Conservation (phyloP, 92 coral and sea anemone species). For the Plumapathes pennacea region DNA sequence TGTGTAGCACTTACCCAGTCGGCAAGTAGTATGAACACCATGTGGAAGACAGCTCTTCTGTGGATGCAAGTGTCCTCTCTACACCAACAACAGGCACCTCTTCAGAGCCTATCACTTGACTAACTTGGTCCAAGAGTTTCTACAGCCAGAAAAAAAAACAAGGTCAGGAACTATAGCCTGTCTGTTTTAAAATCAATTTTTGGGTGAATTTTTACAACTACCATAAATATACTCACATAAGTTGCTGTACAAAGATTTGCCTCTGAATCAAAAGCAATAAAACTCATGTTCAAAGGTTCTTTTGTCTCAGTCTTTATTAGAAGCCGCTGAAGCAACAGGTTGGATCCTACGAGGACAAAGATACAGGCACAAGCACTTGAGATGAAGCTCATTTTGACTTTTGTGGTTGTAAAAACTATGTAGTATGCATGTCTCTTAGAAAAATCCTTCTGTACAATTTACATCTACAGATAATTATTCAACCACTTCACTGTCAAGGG, state of each 20-base stretch:
- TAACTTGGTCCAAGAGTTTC: constrained; percentile 71
- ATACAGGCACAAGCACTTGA: background rate
- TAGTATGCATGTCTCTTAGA: too few relatives aligned
- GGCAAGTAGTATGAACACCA: constrained; percentile 88
- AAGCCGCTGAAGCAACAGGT: constrained; percentile 73
- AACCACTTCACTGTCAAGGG: too few relatives aligned
- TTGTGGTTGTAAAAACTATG: too few relatives aligned
- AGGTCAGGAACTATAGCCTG: too few relatives aligned
- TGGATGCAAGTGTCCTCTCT: constrained; percentile 61
- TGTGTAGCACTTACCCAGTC: constrained; percentile 66
- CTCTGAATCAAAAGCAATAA: constrained; percentile 86
- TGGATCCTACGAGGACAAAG: constrained; percentile 52
- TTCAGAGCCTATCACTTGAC: constrained; percentile 41
- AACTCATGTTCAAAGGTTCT: constrained; percentile 67
- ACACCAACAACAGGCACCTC: constrained; percentile 56
- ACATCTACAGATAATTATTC: too few relatives aligned
- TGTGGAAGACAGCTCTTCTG: constrained; percentile 51
- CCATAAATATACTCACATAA: constrained; percentile 62
- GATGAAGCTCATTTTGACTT: too few relatives aligned
- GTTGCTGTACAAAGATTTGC: constrained; percentile 80
- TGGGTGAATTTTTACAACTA: too few relatives aligned
- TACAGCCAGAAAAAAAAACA: too few relatives aligned
- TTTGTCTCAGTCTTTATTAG: constrained; percentile 62
- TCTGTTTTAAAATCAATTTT: too few relatives aligned
- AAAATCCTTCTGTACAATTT: too few relatives aligned